Base-by-base conservation (phyloP, 2,113 vertebrate species). In the Oenanthe melanoleuca region DNA sequence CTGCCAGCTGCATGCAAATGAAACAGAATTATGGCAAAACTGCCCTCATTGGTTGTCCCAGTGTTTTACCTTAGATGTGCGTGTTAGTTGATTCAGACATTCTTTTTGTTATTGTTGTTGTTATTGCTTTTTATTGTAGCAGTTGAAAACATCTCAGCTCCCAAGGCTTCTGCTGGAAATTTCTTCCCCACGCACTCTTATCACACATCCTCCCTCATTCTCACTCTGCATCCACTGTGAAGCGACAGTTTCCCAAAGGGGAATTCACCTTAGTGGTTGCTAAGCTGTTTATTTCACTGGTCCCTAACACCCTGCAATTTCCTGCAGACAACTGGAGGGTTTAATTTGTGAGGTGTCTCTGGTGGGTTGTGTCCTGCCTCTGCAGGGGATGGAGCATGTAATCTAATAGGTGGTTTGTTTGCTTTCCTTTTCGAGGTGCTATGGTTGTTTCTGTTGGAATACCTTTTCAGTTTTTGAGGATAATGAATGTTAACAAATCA, bases 401-500 rank as follows among this genome's bases (percentile, higher is more conserved):
- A 95, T 89, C 88, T 91, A 70, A 85, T 73, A 60, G 82, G 86
- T 88, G 66, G 42, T 80, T 87, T 91, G 77, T 94, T 90, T 94
- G 89, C 86, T 91, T 93, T 86, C 52, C 55, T 69, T 80, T 73
- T 80, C 71, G 3, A 17, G 83, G 34, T 42, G 70, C 77, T 71
- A 1, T 7, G 38, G 60, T 80, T 73, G 91, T 77, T 95, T 77
- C 67, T 83, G 56, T 44, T 65, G 81, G 65, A 95, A 93, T 33
- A 33, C 0, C 5, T 67, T 91, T 94, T 67, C 42, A 5, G 50
- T 13, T 80, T 96, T 89, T 77, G 88, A 86, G 80, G 86, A 53
- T 86, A 79, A 93, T 88, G 84, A 80, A 79, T 64, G 78, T 79
- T 95, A 97, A 65, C 92, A 91, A 74, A 89, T 93, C 75, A 55